Base-by-base conservation (phyloP, 2,113 vertebrate species). In the Chloropsis hardwickii region DNA sequence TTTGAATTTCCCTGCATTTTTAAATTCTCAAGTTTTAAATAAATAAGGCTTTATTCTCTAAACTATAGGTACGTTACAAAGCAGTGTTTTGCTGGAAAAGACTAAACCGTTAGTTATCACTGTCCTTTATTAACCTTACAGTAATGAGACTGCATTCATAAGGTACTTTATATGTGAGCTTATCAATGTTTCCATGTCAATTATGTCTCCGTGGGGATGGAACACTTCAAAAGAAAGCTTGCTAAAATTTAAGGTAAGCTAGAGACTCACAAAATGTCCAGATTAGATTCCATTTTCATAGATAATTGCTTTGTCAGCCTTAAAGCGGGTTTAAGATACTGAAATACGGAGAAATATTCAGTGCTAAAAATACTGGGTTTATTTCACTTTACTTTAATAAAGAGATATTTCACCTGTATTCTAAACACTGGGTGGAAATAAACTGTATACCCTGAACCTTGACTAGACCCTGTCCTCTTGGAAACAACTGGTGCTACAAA, bases 1-100 rank as follows among this genome's bases (percentile, higher is more conserved):
- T 96, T 97, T 96, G 94, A 97, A 94, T 95, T 97, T 98, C 96
- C 96, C 97, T 97, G 97, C 95, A 96, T 93, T 97, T 94, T 96
- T 89, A 91, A 97, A 94, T 94, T 94, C 86, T 96, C 76, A 94
- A 93, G 62, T 95, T 98, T 98, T 94, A 97, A 97, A 95, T 92
- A 96, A 95, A 96, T 94, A 98, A 98, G 95, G 97, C 97, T 97
- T 97, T 95, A 67, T 88, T 94, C 93, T 88, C 94, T 96, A 96
- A 95, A 89, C 84, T 94, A 93, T 91, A 94, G 84, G 77, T 95
- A 94, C 5, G 1, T 81, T 95, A 90, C 83, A 85, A 85, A 96
- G 92, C 88, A 96, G 91, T 94, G 80, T 62, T 73, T 85, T 93
- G 74, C 70, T 88, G 84, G 87, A 96, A 95, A 94, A 92, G 93